These are phyloP conservation scores for Spea hammondii DNA, from an alignment of 2,797 vertebrate species.

Conservation along the genomic window DNA sequence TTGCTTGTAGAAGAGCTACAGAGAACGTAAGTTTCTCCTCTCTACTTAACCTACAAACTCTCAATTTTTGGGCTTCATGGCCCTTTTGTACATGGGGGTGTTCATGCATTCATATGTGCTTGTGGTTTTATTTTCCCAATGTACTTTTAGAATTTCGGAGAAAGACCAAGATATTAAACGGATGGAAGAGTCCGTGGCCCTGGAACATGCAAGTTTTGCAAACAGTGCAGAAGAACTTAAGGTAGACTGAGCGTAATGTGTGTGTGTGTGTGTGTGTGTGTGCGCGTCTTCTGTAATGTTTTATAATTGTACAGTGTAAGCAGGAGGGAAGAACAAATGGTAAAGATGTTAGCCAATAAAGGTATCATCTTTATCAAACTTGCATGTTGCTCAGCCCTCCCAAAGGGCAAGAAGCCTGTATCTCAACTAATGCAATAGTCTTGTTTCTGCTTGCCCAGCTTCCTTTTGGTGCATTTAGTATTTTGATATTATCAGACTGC, in stretches of 20 bases:
- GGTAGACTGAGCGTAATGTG: constrained; percentile 64
- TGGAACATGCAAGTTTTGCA: constrained; percentile 82
- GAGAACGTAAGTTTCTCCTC: constrained; percentile 80
- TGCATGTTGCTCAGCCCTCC: neutral
- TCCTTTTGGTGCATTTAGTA: too few species aligned
- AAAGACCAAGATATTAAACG: constrained; percentile 93
- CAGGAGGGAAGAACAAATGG: too few species aligned
- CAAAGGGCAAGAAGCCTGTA: neutral
- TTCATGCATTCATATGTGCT: neutral
- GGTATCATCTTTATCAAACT: too few species aligned
- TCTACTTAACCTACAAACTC: neutral
- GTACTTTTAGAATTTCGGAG: constrained; percentile 80
- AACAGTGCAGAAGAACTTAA: constrained; percentile 91
- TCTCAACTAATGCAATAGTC: too few species aligned
- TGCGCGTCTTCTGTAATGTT: too few species aligned
- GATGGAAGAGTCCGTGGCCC: constrained; percentile 89
- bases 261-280: too few species aligned
- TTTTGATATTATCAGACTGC: too few species aligned
- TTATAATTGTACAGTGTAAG: too few species aligned
- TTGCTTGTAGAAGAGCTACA: constrained; percentile 94
- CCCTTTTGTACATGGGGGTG: neutral
- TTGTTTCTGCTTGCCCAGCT: too few species aligned
- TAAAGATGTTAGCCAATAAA: too few species aligned
- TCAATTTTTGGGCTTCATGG: too few species aligned
- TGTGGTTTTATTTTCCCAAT: constrained; percentile 30